A percentile compares a stretch with the other conserved stretches of the same genome.
These are phyloP conservation scores for Ascidia mentula DNA, from an alignment of 23 tunicate species.

Conservation along the genomic window DNA sequence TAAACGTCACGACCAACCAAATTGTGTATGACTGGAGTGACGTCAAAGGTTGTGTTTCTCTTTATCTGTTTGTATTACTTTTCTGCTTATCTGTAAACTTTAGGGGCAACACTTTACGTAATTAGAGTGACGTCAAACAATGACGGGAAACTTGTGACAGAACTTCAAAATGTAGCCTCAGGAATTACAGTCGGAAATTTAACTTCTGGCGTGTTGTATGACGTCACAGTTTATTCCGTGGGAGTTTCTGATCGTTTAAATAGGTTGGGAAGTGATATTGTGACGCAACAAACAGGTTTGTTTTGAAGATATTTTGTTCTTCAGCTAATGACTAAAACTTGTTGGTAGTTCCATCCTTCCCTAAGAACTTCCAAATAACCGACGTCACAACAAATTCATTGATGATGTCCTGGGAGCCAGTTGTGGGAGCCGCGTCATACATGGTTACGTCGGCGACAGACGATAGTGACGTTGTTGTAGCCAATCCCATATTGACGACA, in stretches of 20 bases:
- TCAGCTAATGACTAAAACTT: background rate
- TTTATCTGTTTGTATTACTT: background rate
- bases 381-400: slow-evolving; percentile 35
- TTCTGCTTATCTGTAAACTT: background rate
- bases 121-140: background rate
- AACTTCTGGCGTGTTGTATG: slow-evolving; percentile 42
- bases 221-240: slow-evolving; percentile 35
- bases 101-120: background rate
- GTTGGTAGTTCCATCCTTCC: slow-evolving; percentile 34
- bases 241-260: slow-evolving; percentile 21
- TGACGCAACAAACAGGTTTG: slow-evolving; percentile 54
- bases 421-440: slow-evolving; percentile 32
- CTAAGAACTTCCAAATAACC: slow-evolving; percentile 24
- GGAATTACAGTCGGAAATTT: slow-evolving; percentile 13
- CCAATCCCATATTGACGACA: background rate
- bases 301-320: background rate
- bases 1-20: slow-evolving; percentile 29
- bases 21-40: slow-evolving; percentile 33
- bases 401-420: slow-evolving; percentile 16
- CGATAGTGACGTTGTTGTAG: background rate
- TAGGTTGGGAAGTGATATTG: slow-evolving; percentile 39
- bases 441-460: background rate
- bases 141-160: background rate
- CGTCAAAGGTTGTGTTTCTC: slow-evolving; percentile 20
- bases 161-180: background rate